Evolutionary conservation across 2,888 invertebrate species (phyloP).

Genomic region (Phasia obesa): DNA sequence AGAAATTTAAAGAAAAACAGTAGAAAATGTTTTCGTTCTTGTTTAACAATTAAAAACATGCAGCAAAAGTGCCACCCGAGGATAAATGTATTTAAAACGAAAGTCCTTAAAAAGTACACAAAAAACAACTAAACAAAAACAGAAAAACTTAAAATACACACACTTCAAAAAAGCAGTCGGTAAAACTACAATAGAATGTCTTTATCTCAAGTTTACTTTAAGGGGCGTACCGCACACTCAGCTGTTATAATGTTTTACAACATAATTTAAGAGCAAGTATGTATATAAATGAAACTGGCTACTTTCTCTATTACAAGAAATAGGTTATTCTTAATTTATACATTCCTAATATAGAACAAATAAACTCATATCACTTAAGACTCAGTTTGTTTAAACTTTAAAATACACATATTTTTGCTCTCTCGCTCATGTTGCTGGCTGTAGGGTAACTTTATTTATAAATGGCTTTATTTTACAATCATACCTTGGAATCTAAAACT

Average conservation of each 20-base stretch:
- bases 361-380: no score
- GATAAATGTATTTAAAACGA: constrained; percentile 21
- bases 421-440: no score
- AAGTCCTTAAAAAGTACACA: neutral
- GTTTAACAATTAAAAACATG: constrained; percentile 27
- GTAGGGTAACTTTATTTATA: no score
- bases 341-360: no score
- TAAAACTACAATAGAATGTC: neutral
- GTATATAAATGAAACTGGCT: no score
- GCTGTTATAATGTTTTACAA: neutral
- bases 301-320: no score
- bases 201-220: neutral
- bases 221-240: neutral
- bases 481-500: neutral
- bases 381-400: no score
- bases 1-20: neutral
- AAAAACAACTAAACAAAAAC: neutral
- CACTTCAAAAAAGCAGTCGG: neutral
- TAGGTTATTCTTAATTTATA: no score
- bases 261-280: neutral
- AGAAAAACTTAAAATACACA: neutral
- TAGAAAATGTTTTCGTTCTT: neutral
- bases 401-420: no score
- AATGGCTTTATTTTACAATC: neutral
- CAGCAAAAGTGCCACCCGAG: constrained; percentile 15